Evolutionary conservation across 2,888 invertebrate species (phyloP), one percentile per base, ranked within the genome.

Genomic region (Dioctria rufipes): DNA sequence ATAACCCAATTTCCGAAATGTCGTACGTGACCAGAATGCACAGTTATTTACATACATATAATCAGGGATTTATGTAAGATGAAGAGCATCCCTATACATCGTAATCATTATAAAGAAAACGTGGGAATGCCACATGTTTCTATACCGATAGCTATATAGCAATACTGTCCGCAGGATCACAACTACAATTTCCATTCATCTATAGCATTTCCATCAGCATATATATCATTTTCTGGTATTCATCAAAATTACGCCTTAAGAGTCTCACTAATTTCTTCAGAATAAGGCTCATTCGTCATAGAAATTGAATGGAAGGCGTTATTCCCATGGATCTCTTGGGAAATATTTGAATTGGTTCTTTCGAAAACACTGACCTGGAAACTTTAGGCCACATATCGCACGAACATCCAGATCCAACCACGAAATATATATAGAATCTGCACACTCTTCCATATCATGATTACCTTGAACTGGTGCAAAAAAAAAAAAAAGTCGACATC

Each of bases 1-100:
- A 77, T 77, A 77, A 77, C 77, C 77, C 63, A 77, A 77, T 77
- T 77, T 77, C 77, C 77, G 77, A 63, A 77, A 77, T 77, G 77
- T 77, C 43, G 25, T 63, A 77, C 77, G 77, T 77, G 77, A 37
- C 39, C 11, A n/a, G 61, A 46, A 63, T 77, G 49, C 46, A 61
- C 77, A 61, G 25, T 25, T 25, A 25, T 25, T 25, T 25, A 63
- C 25, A 63, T 25, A 39, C 61, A 63, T 63, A 5, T 8, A 4
- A 1, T 11, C 6, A n/a, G 54, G 4, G 11, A 11, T n/a, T 4
- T 8, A 11, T 6, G 54, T 11, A 54, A n/a, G 4, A 11, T 4
- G 6, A 54, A n/a, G n/a, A 67, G 42, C 46, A 37, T 11, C 67
- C n/a, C 6, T 11, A n/a, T n/a, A 39, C 51, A 8, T n/a, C 49